Evolutionary conservation across 2,113 vertebrate genomes (phyloP).

Genomic region (Pipa parva): DNA sequence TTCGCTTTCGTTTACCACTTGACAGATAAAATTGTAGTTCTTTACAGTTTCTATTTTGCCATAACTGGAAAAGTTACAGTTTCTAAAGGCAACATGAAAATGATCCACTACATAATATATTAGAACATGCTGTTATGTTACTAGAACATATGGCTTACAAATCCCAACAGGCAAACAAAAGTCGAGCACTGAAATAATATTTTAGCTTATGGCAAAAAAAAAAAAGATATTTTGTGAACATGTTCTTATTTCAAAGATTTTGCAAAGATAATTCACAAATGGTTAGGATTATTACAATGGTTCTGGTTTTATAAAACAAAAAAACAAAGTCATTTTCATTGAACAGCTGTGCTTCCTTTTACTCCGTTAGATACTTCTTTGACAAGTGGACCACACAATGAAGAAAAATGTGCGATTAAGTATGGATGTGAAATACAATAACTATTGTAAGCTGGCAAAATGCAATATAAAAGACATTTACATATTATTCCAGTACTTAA

Average conservation of each 20-base stretch:
- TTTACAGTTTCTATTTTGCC: slow-evolving; percentile 13
- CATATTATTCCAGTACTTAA: too few species aligned
- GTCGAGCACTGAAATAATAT: slow-evolving; percentile 4
- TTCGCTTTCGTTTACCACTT: too few species aligned
- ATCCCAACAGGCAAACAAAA: slow-evolving; percentile 21
- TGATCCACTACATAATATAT: slow-evolving; percentile 28
- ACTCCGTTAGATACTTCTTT: neutral
- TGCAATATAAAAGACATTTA: neutral
- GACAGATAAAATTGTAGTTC: slow-evolving; percentile 15
- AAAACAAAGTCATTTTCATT: neutral
- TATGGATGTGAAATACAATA: neutral
- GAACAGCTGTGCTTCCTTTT: neutral
- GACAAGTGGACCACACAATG: too few species aligned
- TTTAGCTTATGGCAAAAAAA: slow-evolving; percentile 12
- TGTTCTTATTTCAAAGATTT: neutral
- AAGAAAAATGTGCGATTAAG: neutral
- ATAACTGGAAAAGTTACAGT: slow-evolving; percentile 13
- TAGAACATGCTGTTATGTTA: slow-evolving; percentile 31
- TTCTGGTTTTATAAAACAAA: neutral
- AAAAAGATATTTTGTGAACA: neutral
- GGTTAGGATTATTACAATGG: neutral
- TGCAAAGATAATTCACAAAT: neutral
- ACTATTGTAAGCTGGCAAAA: neutral
- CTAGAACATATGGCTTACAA: slow-evolving; percentile 27
- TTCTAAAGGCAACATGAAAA: slow-evolving; percentile 15